Base-by-base conservation (phyloP, 2,888 invertebrate genomes). In the Psylliodes chrysocephalus region DNA sequence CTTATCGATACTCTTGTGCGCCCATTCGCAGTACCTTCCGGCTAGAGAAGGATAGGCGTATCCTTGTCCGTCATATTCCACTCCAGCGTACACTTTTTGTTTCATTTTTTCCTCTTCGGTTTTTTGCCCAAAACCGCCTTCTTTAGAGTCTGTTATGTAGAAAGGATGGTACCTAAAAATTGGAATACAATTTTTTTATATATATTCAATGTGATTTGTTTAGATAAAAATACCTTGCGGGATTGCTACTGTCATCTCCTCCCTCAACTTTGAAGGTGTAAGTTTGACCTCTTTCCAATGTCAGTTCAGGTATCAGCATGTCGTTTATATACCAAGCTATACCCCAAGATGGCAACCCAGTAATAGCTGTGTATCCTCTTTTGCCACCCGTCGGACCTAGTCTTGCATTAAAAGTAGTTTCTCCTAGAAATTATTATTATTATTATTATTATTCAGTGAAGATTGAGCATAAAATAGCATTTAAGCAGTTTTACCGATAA, bases 311-410 rank as follows among this genome's bases (percentile, higher is more conserved):
- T 69, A 95, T 94, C 15, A 96, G 86, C 69, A 90, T 85, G 76
- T 95, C 95, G 82, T 96, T 95, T 78, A 96, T 89, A 84, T 94
- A 96, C 94, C 94, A 96, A 14, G 94, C 92, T 68, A 95, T 93
- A 61, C 95, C 95, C 93, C 94, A 94, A 0, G 93, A 91, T 4
- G 92, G 90, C 72, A 88, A 86, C 46, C 93, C 92, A 10, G 95
- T 95, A 57, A 93, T 88, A 1, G 91, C 87, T 0, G 90, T 88
- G 81, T 94, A 95, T 0, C 95, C 94, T 1, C 91, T 84, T 54
- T 87, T 87, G 0, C 93, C 93, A 1, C 92, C 94, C 0, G 93
- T 91, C 0, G 95, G 95, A 0, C 95, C 95, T 73, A 95, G 93
- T 75, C 89, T 85, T 0, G 89, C 94, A 1, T 87, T 88, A 78